Base-by-base conservation (phyloP, 2,797 vertebrate species). In the Darevskia mixta region DNA sequence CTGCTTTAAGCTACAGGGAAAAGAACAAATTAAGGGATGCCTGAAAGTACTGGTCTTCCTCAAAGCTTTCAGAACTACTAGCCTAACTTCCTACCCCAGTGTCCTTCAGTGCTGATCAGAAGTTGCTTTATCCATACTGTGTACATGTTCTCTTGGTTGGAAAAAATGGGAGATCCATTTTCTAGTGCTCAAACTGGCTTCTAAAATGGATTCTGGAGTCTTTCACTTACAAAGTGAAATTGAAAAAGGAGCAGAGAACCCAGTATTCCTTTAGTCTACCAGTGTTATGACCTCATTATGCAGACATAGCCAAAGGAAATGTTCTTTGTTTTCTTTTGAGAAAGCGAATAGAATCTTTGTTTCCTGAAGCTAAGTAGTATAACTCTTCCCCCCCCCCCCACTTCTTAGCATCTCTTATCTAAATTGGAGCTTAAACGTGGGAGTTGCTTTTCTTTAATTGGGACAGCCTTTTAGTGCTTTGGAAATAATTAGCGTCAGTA, bases 1-100 rank as follows among this genome's bases (percentile, higher is more conserved):
- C 86, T 88, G 25, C 91, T 94, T 86, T 95, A 92, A 94, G 93
- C 81, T 90, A 87, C 88, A 76, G 71, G 87, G 88, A 61, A 55
- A 35, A 27, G 38, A 77, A 88, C 87, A 91, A 94, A 89, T 81
- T 43, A 71, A 92, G 92, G 83, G 85, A 55, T 82, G 23, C 64
- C 25, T 95, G 91, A 89, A 90, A 91, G 85, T 55, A 89, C 7
- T 86, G 58, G 71, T 5, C 72, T 87, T 82, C 9, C 67, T 82
- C 1, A 27, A n/a, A 83, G 6, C 3, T 20, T n/a, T 79, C 45
- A 35, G 41, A 78, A 35, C 35, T 85, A 9, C 32, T 29, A 41
- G 27, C 10, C 7, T 43, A 77, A 43, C 41, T 64, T 18, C 38
- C 61, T 25, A 78, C 43, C 4, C 45, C 4, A 29, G 1, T 27